A percentile compares a stretch with the other conserved stretches of the same genome.
Conservation (phyloP, 2,888 invertebrate genomes). For the Nomada ruficornis region DNA sequence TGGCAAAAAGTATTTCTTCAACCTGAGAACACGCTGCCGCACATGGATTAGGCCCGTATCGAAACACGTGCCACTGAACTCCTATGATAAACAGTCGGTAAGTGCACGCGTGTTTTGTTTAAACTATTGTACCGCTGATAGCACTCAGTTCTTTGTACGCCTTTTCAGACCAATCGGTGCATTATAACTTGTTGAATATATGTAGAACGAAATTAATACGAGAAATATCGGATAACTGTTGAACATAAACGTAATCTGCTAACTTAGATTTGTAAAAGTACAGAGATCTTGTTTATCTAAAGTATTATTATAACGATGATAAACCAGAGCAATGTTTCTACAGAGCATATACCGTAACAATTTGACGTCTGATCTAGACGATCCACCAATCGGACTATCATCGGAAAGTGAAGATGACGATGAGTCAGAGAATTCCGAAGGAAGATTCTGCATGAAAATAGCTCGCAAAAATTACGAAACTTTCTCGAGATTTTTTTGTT, state of each 20-base stretch:
- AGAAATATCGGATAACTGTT: not conserved
- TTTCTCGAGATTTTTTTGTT: not conserved
- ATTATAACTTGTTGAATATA: not conserved
- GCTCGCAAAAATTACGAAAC: no score
- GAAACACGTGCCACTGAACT: conserved; percentile 52
- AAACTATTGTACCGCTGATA: not conserved
- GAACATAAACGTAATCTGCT: not conserved
- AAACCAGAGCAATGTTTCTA: conserved; percentile 19
- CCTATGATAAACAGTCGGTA: conserved; percentile 25
- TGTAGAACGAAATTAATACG: not conserved
- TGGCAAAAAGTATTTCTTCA: conserved; percentile 66
- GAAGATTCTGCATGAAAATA: not conserved
- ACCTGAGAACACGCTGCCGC: conserved; percentile 57
- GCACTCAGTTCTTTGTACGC: not conserved
- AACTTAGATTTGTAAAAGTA: not conserved
- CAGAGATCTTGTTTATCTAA: not conserved
- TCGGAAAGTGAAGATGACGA: conserved; percentile 21
- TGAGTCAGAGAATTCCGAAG: not conserved
- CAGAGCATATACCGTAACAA: conserved; percentile 15
- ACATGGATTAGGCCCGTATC: conserved; percentile 71
- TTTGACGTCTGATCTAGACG: not conserved
- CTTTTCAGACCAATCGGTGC: not conserved
- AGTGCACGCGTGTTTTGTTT: not conserved
- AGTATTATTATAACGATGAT: not conserved
- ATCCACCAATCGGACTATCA: conserved; percentile 1